phyloP scores from a whole-genome alignment of 2,113 vertebrate species.

The Melierax canorus region DNA sequence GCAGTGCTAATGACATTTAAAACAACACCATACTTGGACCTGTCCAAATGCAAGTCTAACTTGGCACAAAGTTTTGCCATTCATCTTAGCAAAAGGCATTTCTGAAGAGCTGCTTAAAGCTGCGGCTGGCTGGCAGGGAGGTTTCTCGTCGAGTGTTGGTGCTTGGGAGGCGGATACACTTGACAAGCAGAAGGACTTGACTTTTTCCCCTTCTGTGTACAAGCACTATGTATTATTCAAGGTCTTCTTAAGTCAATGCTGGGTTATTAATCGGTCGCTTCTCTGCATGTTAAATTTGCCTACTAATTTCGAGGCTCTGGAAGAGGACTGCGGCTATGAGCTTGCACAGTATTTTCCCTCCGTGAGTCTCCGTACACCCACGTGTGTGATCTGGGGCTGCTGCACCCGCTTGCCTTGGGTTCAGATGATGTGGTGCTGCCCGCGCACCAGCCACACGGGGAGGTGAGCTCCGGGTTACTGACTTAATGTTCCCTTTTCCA shows the following conservation, averaged over 20 bases:
- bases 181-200: conserved; percentile 49
- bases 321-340: neutral
- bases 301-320: neutral
- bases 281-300: conserved; percentile 53
- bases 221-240: conserved; percentile 62
- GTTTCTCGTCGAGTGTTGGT: neutral
- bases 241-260: conserved; percentile 59
- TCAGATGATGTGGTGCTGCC: neutral
- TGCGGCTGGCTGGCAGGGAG: neutral
- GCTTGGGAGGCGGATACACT: conserved; percentile 17
- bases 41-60: neutral
- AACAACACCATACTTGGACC: neutral
- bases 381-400: neutral
- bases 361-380: fast-evolving
- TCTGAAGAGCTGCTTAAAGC: neutral
- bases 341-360: neutral
- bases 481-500: neutral
- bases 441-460: fast-evolving
- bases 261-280: conserved; percentile 41
- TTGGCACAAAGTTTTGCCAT: neutral
- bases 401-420: neutral
- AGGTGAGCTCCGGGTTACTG: neutral
- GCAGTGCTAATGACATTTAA: conserved; percentile 18
- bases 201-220: conserved; percentile 29
- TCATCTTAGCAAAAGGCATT: neutral